These are phyloP conservation scores for Callipepla squamata DNA, from an alignment of 2,113 vertebrate genomes.

Conservation along the genomic window DNA sequence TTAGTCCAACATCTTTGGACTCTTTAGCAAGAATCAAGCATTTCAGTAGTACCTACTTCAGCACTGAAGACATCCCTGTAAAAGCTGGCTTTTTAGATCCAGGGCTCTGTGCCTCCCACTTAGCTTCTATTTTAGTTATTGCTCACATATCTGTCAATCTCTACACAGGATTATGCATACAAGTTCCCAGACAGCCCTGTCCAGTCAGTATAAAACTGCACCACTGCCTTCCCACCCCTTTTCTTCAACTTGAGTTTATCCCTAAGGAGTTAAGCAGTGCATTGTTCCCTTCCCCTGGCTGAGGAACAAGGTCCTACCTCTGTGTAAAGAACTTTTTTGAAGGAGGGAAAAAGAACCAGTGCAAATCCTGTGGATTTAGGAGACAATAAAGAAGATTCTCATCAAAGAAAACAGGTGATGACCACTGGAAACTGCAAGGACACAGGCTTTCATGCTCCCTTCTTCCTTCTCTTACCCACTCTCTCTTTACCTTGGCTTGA, in stretches of 20 bases:
- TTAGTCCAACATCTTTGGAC: background rate
- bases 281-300: background rate
- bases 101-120: background rate
- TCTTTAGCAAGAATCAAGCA: background rate
- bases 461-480: background rate
- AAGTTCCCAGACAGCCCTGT: slow-evolving; percentile 8
- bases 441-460: background rate
- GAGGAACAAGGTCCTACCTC: background rate
- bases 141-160: slow-evolving; percentile 8
- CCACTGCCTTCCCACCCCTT: background rate
- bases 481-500: background rate
- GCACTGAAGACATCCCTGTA: background rate
- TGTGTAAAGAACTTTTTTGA: background rate
- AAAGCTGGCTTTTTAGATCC: slow-evolving; percentile 4
- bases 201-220: background rate
- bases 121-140: slow-evolving; percentile 16
- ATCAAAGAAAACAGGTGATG: background rate
- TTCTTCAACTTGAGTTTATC: slow-evolving; percentile 8
- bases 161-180: background rate
- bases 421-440: background rate
- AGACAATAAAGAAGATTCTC: background rate
- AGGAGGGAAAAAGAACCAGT: background rate
- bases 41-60: slow-evolving; percentile 2
- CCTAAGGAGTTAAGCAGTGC: background rate
- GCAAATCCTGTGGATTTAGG: background rate